A percentile compares a stretch with the other conserved stretches of the same genome.
phyloP scores from a whole-genome alignment of 1,140 invertebrate species.

The Mercenaria mercenaria region DNA sequence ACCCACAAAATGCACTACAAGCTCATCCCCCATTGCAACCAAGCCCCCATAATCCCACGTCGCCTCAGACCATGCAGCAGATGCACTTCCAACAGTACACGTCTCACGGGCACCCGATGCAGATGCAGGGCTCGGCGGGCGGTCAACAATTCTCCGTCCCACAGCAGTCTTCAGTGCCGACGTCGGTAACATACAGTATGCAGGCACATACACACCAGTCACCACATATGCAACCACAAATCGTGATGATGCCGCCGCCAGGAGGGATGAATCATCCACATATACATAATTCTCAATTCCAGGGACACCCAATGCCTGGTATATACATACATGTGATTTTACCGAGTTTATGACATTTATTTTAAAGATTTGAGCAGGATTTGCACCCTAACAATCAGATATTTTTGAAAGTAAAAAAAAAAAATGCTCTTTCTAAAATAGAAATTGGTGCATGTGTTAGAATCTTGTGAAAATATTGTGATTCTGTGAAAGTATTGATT shows the following conservation, averaged over 20 bases:
- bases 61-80: slow-evolving; percentile 50
- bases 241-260: slow-evolving; percentile 58
- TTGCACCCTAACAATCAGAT: too few species aligned
- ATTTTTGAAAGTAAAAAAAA: too few species aligned
- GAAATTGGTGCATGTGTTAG: too few species aligned
- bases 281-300: slow-evolving; percentile 48
- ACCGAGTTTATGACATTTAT: too few species aligned
- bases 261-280: slow-evolving; percentile 26
- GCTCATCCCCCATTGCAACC: slow-evolving; percentile 62
- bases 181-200: slow-evolving; percentile 54
- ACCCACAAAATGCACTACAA: slow-evolving; percentile 43
- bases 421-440: too few species aligned
- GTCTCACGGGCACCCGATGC: not conserved
- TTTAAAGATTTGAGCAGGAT: too few species aligned
- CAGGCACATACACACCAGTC: slow-evolving; percentile 33
- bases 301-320: slow-evolving; percentile 57
- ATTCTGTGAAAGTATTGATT: too few species aligned
- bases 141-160: slow-evolving; percentile 48
- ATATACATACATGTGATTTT: not conserved
- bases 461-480: too few species aligned
- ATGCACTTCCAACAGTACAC: slow-evolving; percentile 32
- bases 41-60: slow-evolving; percentile 53
- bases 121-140: slow-evolving; percentile 28
- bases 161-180: slow-evolving; percentile 39
- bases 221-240: slow-evolving; percentile 51